These are phyloP conservation scores for Otus sunia DNA, from an alignment of 2,113 vertebrate species.

Conservation along the genomic window DNA sequence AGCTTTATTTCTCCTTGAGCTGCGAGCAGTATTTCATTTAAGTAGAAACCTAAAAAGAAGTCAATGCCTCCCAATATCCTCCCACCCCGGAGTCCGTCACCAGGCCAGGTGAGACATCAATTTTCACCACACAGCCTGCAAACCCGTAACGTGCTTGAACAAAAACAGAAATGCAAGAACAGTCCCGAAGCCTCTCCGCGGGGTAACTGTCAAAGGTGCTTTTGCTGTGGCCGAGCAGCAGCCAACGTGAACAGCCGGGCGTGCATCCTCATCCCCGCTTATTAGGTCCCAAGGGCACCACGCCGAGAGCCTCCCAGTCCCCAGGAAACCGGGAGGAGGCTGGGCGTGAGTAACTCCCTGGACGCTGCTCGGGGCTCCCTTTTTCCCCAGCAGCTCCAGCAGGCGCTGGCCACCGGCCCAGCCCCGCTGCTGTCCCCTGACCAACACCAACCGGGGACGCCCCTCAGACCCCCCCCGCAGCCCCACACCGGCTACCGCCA, in stretches of 20 bases:
- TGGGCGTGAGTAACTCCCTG: not conserved
- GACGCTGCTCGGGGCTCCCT: not conserved
- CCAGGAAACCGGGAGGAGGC: not conserved
- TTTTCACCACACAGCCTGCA: not conserved
- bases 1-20: not conserved
- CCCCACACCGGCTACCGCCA: not conserved
- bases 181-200: not conserved
- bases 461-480: not conserved
- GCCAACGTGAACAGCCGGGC: not conserved
- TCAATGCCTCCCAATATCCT: accelerated
- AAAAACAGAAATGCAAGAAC: not conserved
- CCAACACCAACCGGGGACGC: not conserved
- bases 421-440: not conserved
- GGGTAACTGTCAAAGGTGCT: not conserved
- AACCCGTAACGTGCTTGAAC: not conserved
- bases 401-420: not conserved
- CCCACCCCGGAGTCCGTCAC: not conserved
- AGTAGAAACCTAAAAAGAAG: not conserved
- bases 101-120: not conserved
- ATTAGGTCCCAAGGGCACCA: conserved; percentile 1
- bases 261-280: not conserved
- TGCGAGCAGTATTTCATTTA: accelerated
- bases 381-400: not conserved
- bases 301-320: not conserved
- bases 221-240: not conserved